phyloP scores from a whole-genome alignment of 2,113 vertebrate genomes.

The Orientallactaga bullata region DNA sequence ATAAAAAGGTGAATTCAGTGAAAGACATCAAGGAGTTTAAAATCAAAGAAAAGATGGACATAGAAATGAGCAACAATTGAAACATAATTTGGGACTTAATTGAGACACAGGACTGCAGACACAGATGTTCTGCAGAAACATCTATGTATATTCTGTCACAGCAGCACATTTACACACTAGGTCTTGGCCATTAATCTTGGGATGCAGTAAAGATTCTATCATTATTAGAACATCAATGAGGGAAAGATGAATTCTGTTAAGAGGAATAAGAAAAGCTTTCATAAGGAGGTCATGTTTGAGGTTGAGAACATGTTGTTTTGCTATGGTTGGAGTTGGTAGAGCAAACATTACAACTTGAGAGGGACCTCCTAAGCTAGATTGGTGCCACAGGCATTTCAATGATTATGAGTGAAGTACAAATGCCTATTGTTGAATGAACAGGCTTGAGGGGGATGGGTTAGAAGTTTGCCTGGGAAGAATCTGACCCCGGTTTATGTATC shows the following conservation, averaged over 20 bases:
- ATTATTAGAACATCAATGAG: not conserved
- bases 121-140: not conserved
- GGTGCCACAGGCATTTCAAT: not conserved
- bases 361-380: not conserved
- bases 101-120: not conserved
- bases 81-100: not conserved
- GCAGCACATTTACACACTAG: conserved; percentile 1
- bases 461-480: not conserved
- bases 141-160: conserved; percentile 4
- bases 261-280: not conserved
- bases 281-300: not conserved
- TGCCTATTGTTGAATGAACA: not conserved
- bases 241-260: not conserved
- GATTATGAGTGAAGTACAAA: not conserved
- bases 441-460: not conserved
- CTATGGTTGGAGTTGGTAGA: not conserved
- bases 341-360: not conserved
- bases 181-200: not conserved
- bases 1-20: not conserved
- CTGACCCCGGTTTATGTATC: not conserved
- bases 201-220: not conserved
- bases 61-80: not conserved
- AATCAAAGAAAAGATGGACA: not conserved
- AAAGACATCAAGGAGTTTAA: conserved; percentile 13
- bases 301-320: not conserved